Evolutionary conservation across 2,888 invertebrate genomes (phyloP).

Genomic region (Entomobrya proxima): DNA sequence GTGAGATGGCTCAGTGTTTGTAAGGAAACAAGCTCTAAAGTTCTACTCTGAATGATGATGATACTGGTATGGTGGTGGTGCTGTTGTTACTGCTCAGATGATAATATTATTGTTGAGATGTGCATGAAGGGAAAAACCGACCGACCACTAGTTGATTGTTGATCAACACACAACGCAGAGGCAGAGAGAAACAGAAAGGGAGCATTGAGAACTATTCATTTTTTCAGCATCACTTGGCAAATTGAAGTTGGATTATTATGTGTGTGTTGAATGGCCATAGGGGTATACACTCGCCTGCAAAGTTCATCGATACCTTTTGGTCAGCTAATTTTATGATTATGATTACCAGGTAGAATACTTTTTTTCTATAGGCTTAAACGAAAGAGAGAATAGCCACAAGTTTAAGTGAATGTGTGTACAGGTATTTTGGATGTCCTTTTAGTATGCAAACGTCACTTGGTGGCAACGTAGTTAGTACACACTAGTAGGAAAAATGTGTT

Average conservation of each 20-base stretch:
- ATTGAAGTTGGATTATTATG: slow-evolving; percentile 3
- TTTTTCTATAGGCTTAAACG: too few relatives aligned
- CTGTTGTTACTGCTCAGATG: neutral
- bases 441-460: slow-evolving; percentile 24
- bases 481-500: neutral
- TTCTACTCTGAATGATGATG: neutral
- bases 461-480: neutral
- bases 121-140: slow-evolving; percentile 8
- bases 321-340: neutral
- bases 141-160: slow-evolving; percentile 61
- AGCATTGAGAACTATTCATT: neutral
- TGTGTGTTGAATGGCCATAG: neutral
- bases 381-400: too few relatives aligned
- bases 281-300: neutral
- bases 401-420: neutral
- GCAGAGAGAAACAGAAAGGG: neutral
- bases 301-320: slow-evolving; percentile 36
- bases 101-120: neutral
- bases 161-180: neutral
- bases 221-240: slow-evolving; percentile 48
- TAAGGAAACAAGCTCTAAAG: too few relatives aligned
- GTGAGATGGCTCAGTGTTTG: too few relatives aligned
- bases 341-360: too few relatives aligned
- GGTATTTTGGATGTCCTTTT: neutral
- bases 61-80: neutral